Evolutionary conservation across 2,888 invertebrate genomes (phyloP).

Genomic region (Phalera bucephala): DNA sequence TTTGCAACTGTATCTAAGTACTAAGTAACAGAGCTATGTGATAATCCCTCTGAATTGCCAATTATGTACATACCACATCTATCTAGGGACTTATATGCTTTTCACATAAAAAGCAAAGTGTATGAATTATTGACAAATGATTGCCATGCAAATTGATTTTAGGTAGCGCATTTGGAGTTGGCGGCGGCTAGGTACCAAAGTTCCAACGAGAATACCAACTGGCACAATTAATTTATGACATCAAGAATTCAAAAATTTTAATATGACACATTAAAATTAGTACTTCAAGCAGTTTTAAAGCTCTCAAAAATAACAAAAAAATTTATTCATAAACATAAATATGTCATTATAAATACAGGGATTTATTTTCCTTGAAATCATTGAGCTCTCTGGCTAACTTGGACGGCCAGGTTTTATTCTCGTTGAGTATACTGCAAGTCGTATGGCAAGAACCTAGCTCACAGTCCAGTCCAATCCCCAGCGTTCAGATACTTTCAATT

Average conservation of each 20-base stretch:
- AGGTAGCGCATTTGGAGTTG: conserved; percentile 39
- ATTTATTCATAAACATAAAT: conserved; percentile 5
- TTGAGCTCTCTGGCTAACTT: conserved; percentile 29
- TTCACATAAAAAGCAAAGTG: conserved; percentile 15
- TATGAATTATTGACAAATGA: not conserved
- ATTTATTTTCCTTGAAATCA: conserved; percentile 2
- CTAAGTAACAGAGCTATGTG: conserved; percentile 15
- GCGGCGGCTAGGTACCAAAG: conserved; percentile 50
- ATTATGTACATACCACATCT: conserved; percentile 26
- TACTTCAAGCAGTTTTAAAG: conserved; percentile 22
- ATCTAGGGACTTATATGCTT: conserved; percentile 14
- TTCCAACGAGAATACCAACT: conserved; percentile 55
- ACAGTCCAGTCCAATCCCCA: conserved; percentile 86
- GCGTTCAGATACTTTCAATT: conserved; percentile 90
- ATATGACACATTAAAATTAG: conserved; percentile 30
- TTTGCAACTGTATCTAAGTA: too few species aligned
- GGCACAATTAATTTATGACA: conserved; percentile 32
- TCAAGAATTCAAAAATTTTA: conserved; percentile 17
- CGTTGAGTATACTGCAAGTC: conserved; percentile 42
- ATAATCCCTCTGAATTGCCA: conserved; percentile 13
- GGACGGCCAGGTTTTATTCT: conserved; percentile 59
- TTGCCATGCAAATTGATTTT: too few species aligned
- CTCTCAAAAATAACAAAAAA: conserved; percentile 22
- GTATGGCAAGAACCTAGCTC: conserved; percentile 56
- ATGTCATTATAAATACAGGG: not conserved